Base-by-base conservation (phyloP, 2,888 invertebrate genomes). In the Drosophila neotestacea region DNA sequence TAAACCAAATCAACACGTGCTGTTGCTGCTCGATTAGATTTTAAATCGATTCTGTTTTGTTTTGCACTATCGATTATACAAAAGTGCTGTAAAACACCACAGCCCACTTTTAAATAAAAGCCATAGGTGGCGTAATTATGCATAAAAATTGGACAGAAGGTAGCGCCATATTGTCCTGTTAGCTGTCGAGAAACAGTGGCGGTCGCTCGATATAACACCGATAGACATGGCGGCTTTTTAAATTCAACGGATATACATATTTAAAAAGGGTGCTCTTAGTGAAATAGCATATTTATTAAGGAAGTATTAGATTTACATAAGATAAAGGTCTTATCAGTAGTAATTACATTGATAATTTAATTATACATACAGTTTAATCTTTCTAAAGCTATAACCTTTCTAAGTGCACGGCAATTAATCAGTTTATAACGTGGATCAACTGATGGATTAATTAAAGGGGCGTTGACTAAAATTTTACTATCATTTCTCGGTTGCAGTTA, bases 401-500 rank as follows among this genome's bases (percentile, higher is more conserved):
- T 44, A 60, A 36, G 6, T 52, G 7, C 11, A 38, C 9, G 10
- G 22, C 38, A 65, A 79, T 79, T 79, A 69, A 75, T 62, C 65
- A 38, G 68, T 50, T 58, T 36, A 47, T 48, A 66, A 54, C 47
- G 63, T 60, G 70, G 36, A 75, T 58, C 44, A 73, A 38, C 47
- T 56, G 55, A 54, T 73, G 56, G 10, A 32, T 44, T 58, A 48
- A 74, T 70, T 62, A 46, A 28, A 47, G 55, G 70, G 76, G 76
- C 70, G 80, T 79, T 48, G 32, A 56, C 70, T 59, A 52, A 68
- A 22, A 9, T 55, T 56, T 16, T 55, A 62, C 70, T 75, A 79
- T 79, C 36, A 65, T 79, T 76, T 65, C 65, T 65, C 58, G 61
- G 58, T 44, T 75, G 62, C 55, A 62, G 55, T 10, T 59, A 48